Evolutionary conservation across 2,113 vertebrate genomes (phyloP).

Genomic region (Tetrax tetrax): DNA sequence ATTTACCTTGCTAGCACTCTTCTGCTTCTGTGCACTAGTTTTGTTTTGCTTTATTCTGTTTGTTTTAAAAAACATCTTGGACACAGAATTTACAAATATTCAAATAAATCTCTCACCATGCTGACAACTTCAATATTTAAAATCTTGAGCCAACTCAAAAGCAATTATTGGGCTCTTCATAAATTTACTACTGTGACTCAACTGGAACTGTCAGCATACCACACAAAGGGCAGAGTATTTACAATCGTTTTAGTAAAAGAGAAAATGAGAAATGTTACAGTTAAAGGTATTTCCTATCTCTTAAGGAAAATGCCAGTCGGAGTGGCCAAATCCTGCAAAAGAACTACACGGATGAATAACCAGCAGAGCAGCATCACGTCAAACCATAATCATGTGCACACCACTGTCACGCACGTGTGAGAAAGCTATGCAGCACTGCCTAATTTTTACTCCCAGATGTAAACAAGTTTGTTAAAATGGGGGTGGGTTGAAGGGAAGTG

Average conservation of each 20-base stretch:
- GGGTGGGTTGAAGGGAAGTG: neutral
- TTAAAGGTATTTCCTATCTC: neutral
- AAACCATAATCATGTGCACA: neutral
- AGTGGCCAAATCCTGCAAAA: neutral
- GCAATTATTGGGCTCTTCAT: slow-evolving; percentile 51
- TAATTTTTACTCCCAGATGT: neutral
- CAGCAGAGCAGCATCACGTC: neutral
- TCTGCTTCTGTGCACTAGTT: slow-evolving; percentile 8
- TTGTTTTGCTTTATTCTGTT: slow-evolving; percentile 4
- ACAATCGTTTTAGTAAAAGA: neutral
- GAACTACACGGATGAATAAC: neutral
- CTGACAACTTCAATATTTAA: slow-evolving; percentile 58
- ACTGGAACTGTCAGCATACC: neutral
- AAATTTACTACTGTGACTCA: slow-evolving; percentile 55
- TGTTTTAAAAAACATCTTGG: neutral
- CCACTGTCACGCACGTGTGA: neutral
- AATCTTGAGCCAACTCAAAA: slow-evolving; percentile 62
- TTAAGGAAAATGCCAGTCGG: neutral
- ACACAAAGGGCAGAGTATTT: neutral
- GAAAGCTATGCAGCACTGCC: neutral
- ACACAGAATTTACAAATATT: slow-evolving; percentile 59
- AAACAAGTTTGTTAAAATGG: neutral
- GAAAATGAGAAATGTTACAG: neutral
- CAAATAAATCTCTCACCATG: slow-evolving; percentile 61
- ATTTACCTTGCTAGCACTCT: slow-evolving; percentile 16